Conservation (phyloP, 2,888 invertebrate genomes). For the Luperina nickerlii region DNA sequence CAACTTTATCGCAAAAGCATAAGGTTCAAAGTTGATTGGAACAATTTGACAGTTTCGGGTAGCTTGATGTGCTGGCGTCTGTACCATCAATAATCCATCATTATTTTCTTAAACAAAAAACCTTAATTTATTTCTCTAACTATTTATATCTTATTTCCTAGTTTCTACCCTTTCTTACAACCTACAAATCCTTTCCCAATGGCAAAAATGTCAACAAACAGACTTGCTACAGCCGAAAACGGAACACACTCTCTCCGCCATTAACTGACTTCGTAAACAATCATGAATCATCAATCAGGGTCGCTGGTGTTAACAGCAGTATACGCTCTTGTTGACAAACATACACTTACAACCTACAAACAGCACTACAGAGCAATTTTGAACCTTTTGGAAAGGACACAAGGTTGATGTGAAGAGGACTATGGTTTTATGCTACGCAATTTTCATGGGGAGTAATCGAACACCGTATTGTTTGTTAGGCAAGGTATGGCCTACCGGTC, state of each 20-base stretch:
- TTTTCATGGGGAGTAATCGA: conserved; percentile 37
- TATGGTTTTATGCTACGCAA: conserved; percentile 4
- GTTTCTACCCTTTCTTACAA: not conserved
- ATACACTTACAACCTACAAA: conserved; percentile 9
- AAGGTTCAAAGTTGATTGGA: too few species aligned
- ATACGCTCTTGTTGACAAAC: conserved; percentile 46
- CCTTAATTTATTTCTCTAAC: not conserved
- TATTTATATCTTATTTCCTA: not conserved
- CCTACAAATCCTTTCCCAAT: conserved; percentile 11
- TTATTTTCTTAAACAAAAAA: not conserved
- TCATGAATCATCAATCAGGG: conserved; percentile 72
- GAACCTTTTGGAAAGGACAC: conserved; percentile 16
- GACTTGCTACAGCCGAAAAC: conserved; percentile 47
- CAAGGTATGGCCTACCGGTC: conserved; percentile 54
- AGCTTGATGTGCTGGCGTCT: too few species aligned
- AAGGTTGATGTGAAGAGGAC: not conserved
- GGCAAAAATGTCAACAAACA: conserved; percentile 35
- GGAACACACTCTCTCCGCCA: conserved; percentile 51
- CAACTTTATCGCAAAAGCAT: too few species aligned
- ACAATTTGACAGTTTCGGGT: too few species aligned
- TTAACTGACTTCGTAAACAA: conserved; percentile 65
- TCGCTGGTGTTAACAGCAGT: conserved; percentile 64
- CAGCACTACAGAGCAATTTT: conserved; percentile 1
- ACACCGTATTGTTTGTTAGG: conserved; percentile 61
- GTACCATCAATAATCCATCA: not conserved